Evolutionary conservation across 2,113 vertebrate genomes (phyloP).

Genomic region (Cyphomyrus plagiostoma): DNA sequence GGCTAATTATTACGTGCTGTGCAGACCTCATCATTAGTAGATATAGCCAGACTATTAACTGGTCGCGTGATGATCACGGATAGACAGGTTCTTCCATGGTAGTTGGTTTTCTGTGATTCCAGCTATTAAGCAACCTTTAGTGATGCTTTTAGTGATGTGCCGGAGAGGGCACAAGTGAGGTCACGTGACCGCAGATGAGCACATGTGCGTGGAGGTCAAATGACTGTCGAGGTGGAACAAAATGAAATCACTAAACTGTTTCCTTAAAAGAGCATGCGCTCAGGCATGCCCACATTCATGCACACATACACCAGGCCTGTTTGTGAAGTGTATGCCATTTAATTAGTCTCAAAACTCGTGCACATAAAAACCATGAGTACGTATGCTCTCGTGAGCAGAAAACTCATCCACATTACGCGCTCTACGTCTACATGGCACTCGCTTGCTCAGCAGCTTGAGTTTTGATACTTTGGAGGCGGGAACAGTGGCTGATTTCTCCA

Average conservation of each 20-base stretch:
- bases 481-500: too few relatives aligned
- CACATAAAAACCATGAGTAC: too few relatives aligned
- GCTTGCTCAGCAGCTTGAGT: too few relatives aligned
- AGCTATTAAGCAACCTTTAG: neutral
- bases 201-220: neutral
- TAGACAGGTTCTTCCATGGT: neutral
- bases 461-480: too few relatives aligned
- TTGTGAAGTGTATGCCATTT: too few relatives aligned
- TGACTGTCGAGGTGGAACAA: neutral
- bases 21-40: constrained; percentile 48
- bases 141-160: neutral
- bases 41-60: constrained; percentile 46
- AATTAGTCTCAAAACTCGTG: too few relatives aligned
- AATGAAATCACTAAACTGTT: neutral
- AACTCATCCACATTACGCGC: too few relatives aligned
- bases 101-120: constrained; percentile 43
- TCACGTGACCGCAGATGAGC: neutral
- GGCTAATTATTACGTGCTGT: constrained; percentile 43
- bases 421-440: too few relatives aligned
- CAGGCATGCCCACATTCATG: neutral
- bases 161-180: neutral
- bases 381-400: too few relatives aligned
- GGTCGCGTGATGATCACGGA: constrained; percentile 24
- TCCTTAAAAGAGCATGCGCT: neutral
- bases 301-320: neutral